Evolutionary conservation across 2,113 vertebrate genomes (phyloP), one percentile per base, ranked within the genome.

Genomic region (Apteryx owenii): DNA sequence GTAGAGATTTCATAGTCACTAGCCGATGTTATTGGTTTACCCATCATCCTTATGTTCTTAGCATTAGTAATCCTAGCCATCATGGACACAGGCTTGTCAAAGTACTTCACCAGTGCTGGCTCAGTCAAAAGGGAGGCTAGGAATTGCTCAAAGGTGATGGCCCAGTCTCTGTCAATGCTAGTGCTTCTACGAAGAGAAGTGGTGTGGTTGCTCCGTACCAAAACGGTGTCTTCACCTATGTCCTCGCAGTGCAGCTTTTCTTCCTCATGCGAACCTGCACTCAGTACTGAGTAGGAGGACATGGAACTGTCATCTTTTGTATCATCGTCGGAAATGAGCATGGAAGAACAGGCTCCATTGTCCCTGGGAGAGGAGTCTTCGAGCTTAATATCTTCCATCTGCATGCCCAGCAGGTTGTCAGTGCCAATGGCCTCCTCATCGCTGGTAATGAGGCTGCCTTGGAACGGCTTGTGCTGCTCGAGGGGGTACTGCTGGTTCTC

Each of bases 181-280:
- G 98, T 97, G 98, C 99, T 99, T 78, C 98, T 97, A 10, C 98
- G 98, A 18, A 99, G 98, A 46, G 98, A 91, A 0, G 97, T 3
- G 20, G 75, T 4, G 62, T 95, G 97, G 82, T 76, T 70, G 77
- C 98, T 99, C 36, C 98, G 98, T 85, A 99, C 99, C 94, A 99
- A 97, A 42, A 99, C 99, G 0, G 99, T 99, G 98, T 99, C 99
- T 11, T 99, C 99, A 0, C 99, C 98, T 0, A 99, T 99, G 98
- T 99, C 99, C 97, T 99, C 99, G 1, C 99, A 99, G 81, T 99
- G 99, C 93, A 99, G 98, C 98, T 99, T 99, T 54, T 99, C 99
- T 88, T 99, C 98, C 93, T 99, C 99, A 0, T 99, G 99, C 2
- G 99, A 99, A 71, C 99, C 99, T 0, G 99, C 98, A 4, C 99